phyloP scores from a whole-genome alignment of 1,140 invertebrate species.

The Cydia fagiglandana region DNA sequence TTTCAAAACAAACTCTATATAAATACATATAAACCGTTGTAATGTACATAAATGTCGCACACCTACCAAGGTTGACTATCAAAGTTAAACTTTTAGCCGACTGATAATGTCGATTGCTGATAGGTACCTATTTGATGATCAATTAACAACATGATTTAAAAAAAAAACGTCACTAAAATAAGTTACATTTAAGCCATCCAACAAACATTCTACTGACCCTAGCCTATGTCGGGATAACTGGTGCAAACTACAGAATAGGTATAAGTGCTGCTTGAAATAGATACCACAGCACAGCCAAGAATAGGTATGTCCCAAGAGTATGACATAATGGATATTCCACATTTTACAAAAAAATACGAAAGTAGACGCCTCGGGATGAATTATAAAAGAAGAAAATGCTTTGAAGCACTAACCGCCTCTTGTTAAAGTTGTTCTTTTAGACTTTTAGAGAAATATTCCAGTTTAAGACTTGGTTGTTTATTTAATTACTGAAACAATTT shows the following conservation, averaged over 20 bases:
- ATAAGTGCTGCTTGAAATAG: background rate
- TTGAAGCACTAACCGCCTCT: background rate
- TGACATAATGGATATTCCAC: slow-evolving; percentile 10
- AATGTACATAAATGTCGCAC: too few species aligned
- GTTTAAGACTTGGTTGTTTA: background rate
- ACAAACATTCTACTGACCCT: background rate
- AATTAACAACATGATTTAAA: too few species aligned
- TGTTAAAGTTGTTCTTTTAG: background rate
- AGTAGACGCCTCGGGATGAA: background rate
- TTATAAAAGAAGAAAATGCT: background rate
- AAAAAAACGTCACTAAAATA: too few species aligned
- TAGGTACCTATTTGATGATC: too few species aligned
- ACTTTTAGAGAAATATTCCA: background rate
- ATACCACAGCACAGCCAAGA: background rate
- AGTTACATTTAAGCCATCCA: background rate
- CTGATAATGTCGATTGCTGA: too few species aligned
- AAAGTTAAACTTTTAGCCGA: too few species aligned
- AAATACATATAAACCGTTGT: too few species aligned
- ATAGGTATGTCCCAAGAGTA: background rate
- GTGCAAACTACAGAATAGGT: background rate
- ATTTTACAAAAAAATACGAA: background rate
- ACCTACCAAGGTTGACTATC: too few species aligned
- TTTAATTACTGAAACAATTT: background rate
- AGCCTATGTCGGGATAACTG: background rate
- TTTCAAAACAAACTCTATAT: too few species aligned